A percentile compares a stretch with the other conserved stretches of the same genome.
Evolutionary conservation across 2,113 vertebrate genomes (phyloP).

Genomic region (Tetrao urogallus): DNA sequence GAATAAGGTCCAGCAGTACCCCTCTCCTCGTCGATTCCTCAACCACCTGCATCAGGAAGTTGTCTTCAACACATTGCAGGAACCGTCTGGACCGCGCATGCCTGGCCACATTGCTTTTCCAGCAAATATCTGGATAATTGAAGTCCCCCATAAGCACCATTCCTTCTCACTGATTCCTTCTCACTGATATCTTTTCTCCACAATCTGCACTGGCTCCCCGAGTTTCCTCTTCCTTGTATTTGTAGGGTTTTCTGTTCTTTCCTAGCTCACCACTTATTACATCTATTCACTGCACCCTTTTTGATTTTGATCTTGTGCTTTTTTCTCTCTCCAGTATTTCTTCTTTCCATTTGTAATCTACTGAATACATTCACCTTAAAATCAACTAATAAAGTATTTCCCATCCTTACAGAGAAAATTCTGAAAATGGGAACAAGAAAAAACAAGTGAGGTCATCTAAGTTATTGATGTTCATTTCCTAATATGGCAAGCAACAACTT

Average conservation of each 20-base stretch:
- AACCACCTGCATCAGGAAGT: too few species aligned
- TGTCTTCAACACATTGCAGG: too few species aligned
- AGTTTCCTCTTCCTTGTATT: neutral
- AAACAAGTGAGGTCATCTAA: rapidly evolving
- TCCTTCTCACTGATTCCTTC: too few species aligned
- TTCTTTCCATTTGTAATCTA: neutral
- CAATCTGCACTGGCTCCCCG: neutral
- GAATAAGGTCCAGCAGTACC: too few species aligned
- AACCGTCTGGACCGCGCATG: too few species aligned
- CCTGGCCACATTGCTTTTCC: too few species aligned
- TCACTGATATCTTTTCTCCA: neutral
- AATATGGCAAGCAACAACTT: neutral
- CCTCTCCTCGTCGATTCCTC: too few species aligned
- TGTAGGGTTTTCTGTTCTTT: neutral
- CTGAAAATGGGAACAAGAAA: neutral
- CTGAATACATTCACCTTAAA: neutral
- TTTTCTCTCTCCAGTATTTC: neutral
- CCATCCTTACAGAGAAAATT: neutral
- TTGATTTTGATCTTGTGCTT: neutral
- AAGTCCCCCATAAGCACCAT: too few species aligned
- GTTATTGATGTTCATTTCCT: neutral
- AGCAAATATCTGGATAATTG: too few species aligned
- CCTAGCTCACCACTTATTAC: neutral
- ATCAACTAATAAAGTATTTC: neutral
- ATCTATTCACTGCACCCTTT: neutral